phyloP scores from a whole-genome alignment of 1,140 invertebrate species.

The Pteromalus puparum region DNA sequence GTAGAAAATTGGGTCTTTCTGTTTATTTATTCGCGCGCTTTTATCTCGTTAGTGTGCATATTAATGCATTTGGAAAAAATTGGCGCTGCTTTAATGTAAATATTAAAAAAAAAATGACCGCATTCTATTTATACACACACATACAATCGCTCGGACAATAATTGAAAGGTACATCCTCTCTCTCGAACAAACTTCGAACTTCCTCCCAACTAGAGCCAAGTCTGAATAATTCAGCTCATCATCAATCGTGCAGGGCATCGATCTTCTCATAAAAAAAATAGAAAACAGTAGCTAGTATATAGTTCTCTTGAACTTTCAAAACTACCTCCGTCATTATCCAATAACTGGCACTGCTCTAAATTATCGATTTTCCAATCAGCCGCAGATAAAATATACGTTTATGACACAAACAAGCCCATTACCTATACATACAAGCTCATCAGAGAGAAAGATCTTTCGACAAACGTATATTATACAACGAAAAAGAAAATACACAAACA shows the following conservation, averaged over 20 bases:
- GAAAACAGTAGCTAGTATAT: not conserved
- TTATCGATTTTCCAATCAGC: slow-evolving; percentile 1
- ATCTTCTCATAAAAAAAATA: not conserved
- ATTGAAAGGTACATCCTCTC: too few species aligned
- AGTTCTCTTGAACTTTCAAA: not conserved
- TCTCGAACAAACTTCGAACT: not conserved
- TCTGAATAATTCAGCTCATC: not conserved
- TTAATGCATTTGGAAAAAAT: too few species aligned
- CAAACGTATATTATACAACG: not conserved
- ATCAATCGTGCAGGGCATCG: not conserved
- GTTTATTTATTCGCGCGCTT: not conserved
- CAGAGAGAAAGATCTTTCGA: too few species aligned
- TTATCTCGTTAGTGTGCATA: too few species aligned
- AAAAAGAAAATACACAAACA: not conserved
- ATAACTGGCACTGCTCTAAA: not conserved
- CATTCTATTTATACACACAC: too few species aligned
- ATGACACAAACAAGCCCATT: too few species aligned
- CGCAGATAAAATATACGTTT: not conserved
- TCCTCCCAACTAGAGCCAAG: not conserved
- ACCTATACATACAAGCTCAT: too few species aligned
- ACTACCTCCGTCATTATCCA: not conserved
- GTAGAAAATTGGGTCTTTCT: not conserved
- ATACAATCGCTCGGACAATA: too few species aligned
- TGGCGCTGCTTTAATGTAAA: too few species aligned
- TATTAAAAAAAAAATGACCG: too few species aligned